Evolutionary conservation across 2,888 invertebrate genomes (phyloP), one percentile per base, ranked within the genome.

Genomic region (Arge pagana): DNA sequence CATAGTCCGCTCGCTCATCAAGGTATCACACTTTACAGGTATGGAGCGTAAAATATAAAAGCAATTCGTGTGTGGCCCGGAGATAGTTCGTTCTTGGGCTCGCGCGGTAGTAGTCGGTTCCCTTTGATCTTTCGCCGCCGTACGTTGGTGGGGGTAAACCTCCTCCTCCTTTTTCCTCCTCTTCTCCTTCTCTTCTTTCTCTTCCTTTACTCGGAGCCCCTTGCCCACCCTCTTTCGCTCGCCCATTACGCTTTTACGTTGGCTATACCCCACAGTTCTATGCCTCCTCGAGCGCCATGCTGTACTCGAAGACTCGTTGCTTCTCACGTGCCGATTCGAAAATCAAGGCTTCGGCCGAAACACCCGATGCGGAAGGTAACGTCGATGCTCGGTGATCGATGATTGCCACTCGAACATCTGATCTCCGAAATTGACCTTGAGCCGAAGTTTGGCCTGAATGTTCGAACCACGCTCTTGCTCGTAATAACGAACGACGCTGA

Each of bases 11-110:
- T 60, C 56, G 57, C 68, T 42, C 50, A 51, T 51, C 50, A 67
- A 69, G 65, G 64, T 65, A 68, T 65, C 67, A 65, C 66, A 65
- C 63, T 64, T 66, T 63, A 62, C 62, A 63, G 70, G 69, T 59
- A 63, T 62, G 58, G 66, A 65, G 64, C 68, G 70, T 66, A 65
- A 69, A 67, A 67, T 75, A 75, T 74, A 74, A 75, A 75, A 72
- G 72, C 72, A 70, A 75, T 75, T 74, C 74, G 76, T 75, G 76
- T 75, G 76, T 76, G 76, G 76, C 75, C 76, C 72, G 70, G 71
- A 74, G 74, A 75, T 76, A 73, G 74, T 71, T 71, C 73, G 75
- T 76, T 75, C 74, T 74, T 76, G 74, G 73, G 72, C 74, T 75
- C 74, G 73, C 74, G 73, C 75, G 73, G 74, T 70, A 74, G 74